Percentiles rank a stretch among this genome's conserved stretches.
These are phyloP conservation scores for Lepus timidus DNA, from an alignment of 2,113 vertebrate species.

Conservation along the genomic window DNA sequence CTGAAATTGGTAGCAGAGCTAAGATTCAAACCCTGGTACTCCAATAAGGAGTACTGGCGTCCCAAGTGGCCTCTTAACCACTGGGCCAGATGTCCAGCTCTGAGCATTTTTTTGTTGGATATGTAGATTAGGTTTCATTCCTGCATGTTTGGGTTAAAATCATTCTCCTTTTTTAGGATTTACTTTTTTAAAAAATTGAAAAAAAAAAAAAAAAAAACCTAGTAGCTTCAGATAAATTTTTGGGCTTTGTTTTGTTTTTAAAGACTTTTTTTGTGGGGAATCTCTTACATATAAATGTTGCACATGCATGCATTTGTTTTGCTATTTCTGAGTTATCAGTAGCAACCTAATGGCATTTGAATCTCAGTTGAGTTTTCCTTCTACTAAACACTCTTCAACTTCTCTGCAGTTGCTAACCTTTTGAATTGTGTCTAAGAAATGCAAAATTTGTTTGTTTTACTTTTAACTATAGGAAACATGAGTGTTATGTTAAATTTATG, in stretches of 20 bases:
- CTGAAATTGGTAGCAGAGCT: too few species aligned
- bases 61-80: too few species aligned
- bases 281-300: not conserved
- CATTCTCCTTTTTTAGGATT: slow-evolving; percentile 36
- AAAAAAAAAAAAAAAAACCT: not conserved
- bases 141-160: not conserved
- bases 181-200: too few species aligned
- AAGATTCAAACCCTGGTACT: too few species aligned
- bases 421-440: not conserved
- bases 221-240: not conserved
- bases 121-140: not conserved
- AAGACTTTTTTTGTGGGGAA: not conserved
- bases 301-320: not conserved
- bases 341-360: not conserved
- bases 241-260: slow-evolving; percentile 32
- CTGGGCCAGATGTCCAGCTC: too few species aligned
- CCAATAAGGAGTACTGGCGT: too few species aligned
- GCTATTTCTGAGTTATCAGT: slow-evolving; percentile 9
- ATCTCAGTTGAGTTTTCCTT: not conserved
- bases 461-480: slow-evolving; percentile 22
- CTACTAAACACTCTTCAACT: not conserved
- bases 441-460: slow-evolving; percentile 33
- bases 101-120: not conserved
- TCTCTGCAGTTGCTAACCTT: not conserved
- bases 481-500: slow-evolving; percentile 15